A percentile compares a stretch with the other conserved stretches of the same genome.
Conservation (phyloP, 2,113 vertebrate genomes). For the Gasterosteus aculeatus region DNA sequence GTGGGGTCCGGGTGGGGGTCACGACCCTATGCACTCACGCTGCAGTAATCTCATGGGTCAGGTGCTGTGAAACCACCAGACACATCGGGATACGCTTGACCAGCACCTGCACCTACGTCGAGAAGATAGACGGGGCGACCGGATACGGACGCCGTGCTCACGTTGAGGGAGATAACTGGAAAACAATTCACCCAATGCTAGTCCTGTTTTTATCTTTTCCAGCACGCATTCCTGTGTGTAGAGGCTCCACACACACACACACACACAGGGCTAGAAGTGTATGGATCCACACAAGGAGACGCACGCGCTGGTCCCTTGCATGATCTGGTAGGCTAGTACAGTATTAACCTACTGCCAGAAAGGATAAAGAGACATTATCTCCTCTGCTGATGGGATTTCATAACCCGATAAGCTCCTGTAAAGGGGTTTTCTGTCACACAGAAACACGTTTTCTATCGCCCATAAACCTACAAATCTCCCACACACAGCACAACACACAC, state of each 20-base stretch:
- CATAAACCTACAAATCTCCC: conserved; percentile 3
- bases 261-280: not conserved
- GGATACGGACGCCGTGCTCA: conserved; percentile 28
- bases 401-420: conserved; percentile 39
- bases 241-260: conserved; percentile 15
- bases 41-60: conserved; percentile 30
- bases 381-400: conserved; percentile 44
- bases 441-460: conserved; percentile 14
- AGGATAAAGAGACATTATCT: conserved; percentile 70
- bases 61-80: conserved; percentile 41
- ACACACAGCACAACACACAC: not conserved
- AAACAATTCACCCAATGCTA: conserved; percentile 25
- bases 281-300: not conserved
- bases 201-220: conserved; percentile 28
- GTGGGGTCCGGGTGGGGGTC: no score
- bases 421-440: conserved; percentile 1
- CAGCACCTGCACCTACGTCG: conserved; percentile 45
- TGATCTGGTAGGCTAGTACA: conserved; percentile 70
- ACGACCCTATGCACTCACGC: not conserved
- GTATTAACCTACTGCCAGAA: conserved; percentile 70
- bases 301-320: conserved; percentile 48
- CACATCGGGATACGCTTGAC: conserved; percentile 8
- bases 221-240: conserved; percentile 2
- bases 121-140: conserved; percentile 34
- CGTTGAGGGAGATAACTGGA: conserved; percentile 37